Evolutionary conservation across 2,888 invertebrate species (phyloP), one percentile per base, ranked within the genome.

Genomic region (Pristionchus mayeri): DNA sequence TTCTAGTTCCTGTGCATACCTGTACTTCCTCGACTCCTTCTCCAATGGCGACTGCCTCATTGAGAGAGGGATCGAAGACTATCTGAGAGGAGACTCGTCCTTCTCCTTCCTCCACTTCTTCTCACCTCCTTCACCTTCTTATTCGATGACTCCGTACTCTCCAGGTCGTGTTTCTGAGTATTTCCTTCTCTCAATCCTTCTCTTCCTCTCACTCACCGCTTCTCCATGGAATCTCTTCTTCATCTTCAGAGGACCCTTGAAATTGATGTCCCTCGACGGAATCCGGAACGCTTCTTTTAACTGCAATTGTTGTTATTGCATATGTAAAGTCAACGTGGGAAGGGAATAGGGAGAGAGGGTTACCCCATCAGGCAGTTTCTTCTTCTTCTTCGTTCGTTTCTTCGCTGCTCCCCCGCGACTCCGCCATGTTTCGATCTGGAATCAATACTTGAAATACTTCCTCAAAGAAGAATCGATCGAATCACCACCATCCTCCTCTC

Each of bases 161-260:
- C 63, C 63, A 63, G 11, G 34, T 63, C 63, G 30, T 63, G 63
- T 21, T 63, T 63, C 63, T 63, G 63, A 30, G 34, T 30, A 11
- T 57, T n/a, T n/a, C n/a, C n/a, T n/a, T n/a, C n/a, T n/a, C n/a
- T n/a, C n/a, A n/a, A n/a, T n/a, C n/a, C n/a, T 57, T 27, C 57
- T 24, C n/a, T 27, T 24, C 24, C 57, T 24, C 57, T 50, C 2
- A 54, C 60, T 30, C 16, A 63, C 63, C 63, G 30, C 63, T 13
- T 30, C 34, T 63, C 63, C 63, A 34, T 63, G 63, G 63, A 63
- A 63, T 63, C 63, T 30, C 34, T 63, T 63, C 63, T 63, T 30
- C 63, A 63, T 63, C 30, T 63, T 63, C 30, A 63, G 30, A 18
- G 63, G 63, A 34, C 63, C 63, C 63, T 30, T 63, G 34, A 34